Evolutionary conservation across 2,113 vertebrate species (phyloP), one percentile per base, ranked within the genome.

Genomic region (Daphoenositta chrysoptera): DNA sequence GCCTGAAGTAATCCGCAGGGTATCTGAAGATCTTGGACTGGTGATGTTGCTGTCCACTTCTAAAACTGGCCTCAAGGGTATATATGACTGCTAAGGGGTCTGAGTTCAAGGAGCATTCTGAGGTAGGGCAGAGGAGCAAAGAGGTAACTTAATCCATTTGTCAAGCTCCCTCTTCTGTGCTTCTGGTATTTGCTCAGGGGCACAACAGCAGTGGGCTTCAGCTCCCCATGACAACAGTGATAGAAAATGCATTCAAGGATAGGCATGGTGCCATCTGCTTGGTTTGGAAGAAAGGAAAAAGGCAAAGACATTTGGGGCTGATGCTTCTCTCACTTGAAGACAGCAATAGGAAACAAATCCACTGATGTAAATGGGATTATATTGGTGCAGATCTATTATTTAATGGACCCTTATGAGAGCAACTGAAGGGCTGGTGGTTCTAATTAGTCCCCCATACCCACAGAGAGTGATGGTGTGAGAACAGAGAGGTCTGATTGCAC

Each of bases 121-220:
- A 54, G 9, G 15, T 21, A 7, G 45, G 42, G 48, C 18, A 75
- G 21, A 44, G 33, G 39, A 45, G 24, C 53, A 76, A 71, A 78
- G 28, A 85, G 8, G 8, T 51, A 37, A 51, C 23, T 31, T 66
- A 71, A 79, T 15, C 16, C 19, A 40, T 69, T 80, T 35, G 27
- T 27, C 64, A 42, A 56, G 9, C 24, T 80, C 42, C 16, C 20
- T 56, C 13, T 60, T 83, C 79, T 40, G 66, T 60, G 19, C 35
- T 85, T 17, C 22, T 1, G 1, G 8, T 35, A 10, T 83, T 83
- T 83, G 26, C 42, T 78, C 39, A 54, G 33, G 21, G 24, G 40
- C 21, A n/a, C 0, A 6, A 48, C 0, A 0, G 47, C 15, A 33
- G 10, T 54, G 51, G 60, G 15, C 42, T 91, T 87, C 47, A 73